Evolutionary conservation across 1,140 invertebrate species (phyloP).

Genomic region (Trinorchestia longiramus): DNA sequence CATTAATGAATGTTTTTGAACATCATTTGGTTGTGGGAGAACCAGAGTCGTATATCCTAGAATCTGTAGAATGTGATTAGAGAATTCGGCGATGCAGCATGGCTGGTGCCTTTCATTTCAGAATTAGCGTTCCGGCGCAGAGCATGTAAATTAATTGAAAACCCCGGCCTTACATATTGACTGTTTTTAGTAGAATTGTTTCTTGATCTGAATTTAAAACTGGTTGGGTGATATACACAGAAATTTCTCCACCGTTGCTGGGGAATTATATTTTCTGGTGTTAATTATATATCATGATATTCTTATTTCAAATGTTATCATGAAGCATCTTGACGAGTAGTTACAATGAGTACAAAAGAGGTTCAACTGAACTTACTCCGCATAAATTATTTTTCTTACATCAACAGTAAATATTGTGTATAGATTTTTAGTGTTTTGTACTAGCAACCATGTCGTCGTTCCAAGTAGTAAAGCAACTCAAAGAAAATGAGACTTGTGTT

Average conservation of each 20-base stretch:
- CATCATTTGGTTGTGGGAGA: background rate
- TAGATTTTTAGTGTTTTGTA: too few relatives aligned
- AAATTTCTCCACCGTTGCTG: background rate
- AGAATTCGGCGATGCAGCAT: background rate
- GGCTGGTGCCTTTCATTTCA: background rate
- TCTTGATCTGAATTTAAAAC: background rate
- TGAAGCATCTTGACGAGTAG: background rate
- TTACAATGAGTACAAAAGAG: background rate
- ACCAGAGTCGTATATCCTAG: background rate
- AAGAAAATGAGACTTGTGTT: too few relatives aligned
- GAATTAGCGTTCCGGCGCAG: background rate
- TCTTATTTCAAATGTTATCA: background rate
- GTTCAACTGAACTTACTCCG: too few relatives aligned
- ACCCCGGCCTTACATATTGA: background rate
- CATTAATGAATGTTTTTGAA: background rate
- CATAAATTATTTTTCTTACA: too few relatives aligned
- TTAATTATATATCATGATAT: background rate
- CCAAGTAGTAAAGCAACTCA: too few relatives aligned
- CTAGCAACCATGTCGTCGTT: too few relatives aligned
- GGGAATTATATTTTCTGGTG: background rate
- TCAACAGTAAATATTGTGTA: too few relatives aligned
- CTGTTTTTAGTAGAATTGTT: background rate
- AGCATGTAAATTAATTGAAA: background rate
- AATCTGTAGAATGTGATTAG: background rate
- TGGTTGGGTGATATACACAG: background rate